Evolutionary conservation across 2,888 invertebrate genomes (phyloP), one percentile per base, ranked within the genome.

Genomic region (Synanthedon formicaeformis): DNA sequence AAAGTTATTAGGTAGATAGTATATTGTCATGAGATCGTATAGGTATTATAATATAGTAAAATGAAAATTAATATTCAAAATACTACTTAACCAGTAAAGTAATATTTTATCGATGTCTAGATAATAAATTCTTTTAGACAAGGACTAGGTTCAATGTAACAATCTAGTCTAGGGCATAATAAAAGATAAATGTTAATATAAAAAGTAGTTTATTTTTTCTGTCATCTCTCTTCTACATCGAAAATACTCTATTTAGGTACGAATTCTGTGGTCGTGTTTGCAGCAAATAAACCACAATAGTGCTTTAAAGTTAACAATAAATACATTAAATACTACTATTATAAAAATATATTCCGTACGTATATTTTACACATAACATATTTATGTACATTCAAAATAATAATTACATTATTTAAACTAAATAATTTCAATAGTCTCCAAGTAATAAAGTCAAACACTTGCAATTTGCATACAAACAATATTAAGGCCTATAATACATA

Each of bases 291-390:
- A 54, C 55, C 55, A 51, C 40, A 49, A 52, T 55, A 53, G 55
- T 54, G n/a, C 40, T 55, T 51, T 16, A 55, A 61, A 54, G 50
- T 53, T 57, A 60, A 62, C 45, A 45, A 45, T 64, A 63, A 61
- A 63, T 59, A 60, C 60, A 56, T 55, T 63, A 60, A 23, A 62
- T 56, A 60, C 65, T 68, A 68, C 68, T 69, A 71, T 67, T 80
- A 78, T 61, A 79, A 81, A 80, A 80, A 80, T 79, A 80, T 63
- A 71, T 73, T 71, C 41, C 12, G 41, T 45, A 45, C 41, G 41
- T 61, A 65, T 66, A 67, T 63, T 45, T 45, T 56, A 63, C 69
- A 71, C 67, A 68, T 59, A 65, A 68, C 50, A 55, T 45, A 34
- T 34, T 58, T 73, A 73, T 73, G 71, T 73, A 75, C 73, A 75